These are phyloP conservation scores for Drosophila flavopinicola DNA, from an alignment of 2,888 invertebrate species.

Conservation along the genomic window DNA sequence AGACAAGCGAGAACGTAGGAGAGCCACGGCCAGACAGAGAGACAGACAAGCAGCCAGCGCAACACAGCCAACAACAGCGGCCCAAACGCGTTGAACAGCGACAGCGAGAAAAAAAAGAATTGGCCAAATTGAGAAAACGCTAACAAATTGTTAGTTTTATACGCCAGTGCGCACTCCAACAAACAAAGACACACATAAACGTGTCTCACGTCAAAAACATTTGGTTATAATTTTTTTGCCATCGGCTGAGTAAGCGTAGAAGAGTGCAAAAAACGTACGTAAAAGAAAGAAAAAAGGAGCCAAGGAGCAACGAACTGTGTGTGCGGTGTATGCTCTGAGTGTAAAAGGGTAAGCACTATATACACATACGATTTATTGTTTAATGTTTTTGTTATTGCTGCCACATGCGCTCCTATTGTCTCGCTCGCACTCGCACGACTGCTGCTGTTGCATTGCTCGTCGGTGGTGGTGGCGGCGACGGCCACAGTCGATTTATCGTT, in stretches of 20 bases:
- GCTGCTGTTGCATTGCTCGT: slow-evolving; percentile 49
- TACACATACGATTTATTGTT: slow-evolving; percentile 49
- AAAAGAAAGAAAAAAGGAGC: slow-evolving; percentile 69
- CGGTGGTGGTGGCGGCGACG: slow-evolving; percentile 17
- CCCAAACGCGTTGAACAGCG: slow-evolving; percentile 58
- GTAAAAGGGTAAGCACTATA: slow-evolving; percentile 76
- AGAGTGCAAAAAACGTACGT: slow-evolving; percentile 66
- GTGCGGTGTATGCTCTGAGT: slow-evolving; percentile 68
- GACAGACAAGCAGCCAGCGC: slow-evolving; percentile 67
- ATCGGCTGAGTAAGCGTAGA: slow-evolving; percentile 72
- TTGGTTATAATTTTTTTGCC: slow-evolving; percentile 54
- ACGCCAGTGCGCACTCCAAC: slow-evolving; percentile 13
- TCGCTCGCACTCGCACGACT: slow-evolving; percentile 40
- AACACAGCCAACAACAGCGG: slow-evolving; percentile 65
- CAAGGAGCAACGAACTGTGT: slow-evolving; percentile 79
- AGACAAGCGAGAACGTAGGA: slow-evolving; percentile 60
- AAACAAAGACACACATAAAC: slow-evolving; percentile 34
- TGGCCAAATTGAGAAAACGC: slow-evolving; percentile 21
- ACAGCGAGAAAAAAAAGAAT: slow-evolving; percentile 31
- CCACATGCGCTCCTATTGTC: slow-evolving; percentile 50
- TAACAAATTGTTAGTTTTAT: slow-evolving; percentile 27
- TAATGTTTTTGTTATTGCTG: slow-evolving; percentile 57
- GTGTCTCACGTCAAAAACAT: slow-evolving; percentile 51
- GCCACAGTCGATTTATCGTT: slow-evolving; percentile 52
- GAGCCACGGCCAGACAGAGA: slow-evolving; percentile 49